Base-by-base conservation (phyloP, 2,797 vertebrate genomes). In the Spondyliosoma cantharus region DNA sequence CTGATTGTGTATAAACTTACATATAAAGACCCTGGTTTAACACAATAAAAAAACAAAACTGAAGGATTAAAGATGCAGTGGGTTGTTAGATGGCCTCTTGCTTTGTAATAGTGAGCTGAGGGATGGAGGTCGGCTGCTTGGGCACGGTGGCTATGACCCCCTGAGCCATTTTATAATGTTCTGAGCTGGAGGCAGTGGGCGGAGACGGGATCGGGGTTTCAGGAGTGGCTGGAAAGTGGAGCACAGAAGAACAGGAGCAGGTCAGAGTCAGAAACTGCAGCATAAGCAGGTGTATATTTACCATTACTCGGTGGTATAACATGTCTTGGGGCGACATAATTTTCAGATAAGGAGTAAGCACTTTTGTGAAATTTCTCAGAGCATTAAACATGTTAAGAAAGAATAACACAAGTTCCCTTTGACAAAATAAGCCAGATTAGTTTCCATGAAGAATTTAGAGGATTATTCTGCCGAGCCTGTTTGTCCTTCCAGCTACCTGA, bases 141-240 rank as follows among this genome's bases (percentile, higher is more conserved):
- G 97, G 95, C 48, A 97, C 95, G 0, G 97, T 97, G 65, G 97
- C 86, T 71, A 99, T 98, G 86, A 98, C 96, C 61, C 97, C 98
- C 0, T 96, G 96, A 85, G 97, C 92, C 88, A 99, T 94, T 93
- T 99, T 99, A 89, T 99, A 99, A 88, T 98, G 97, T 92, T 99
- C 98, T 68, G 96, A 96, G 73, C 96, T 95, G 37, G 97, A 97
- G 66, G 97, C 96, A 0, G 97, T 93, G 0, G 98, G 97, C 0
- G 98, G 98, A 76, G 98, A 99, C 7, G 98, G 97, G 86, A 99
- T 97, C 5, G 98, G 98, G 82, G 97, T 99, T 93, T 99, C 98
- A 73, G 98, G 98, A 93, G 98, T 98, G 90, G 98, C 98, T 99
- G 93, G 58, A 88, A 84, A 89, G 72, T 78, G 80, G 90, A 81